Percentiles rank a stretch among this genome's conserved stretches.
These are phyloP conservation scores for Electrophaes corylata DNA, from an alignment of 2,888 invertebrate species.

Conservation along the genomic window DNA sequence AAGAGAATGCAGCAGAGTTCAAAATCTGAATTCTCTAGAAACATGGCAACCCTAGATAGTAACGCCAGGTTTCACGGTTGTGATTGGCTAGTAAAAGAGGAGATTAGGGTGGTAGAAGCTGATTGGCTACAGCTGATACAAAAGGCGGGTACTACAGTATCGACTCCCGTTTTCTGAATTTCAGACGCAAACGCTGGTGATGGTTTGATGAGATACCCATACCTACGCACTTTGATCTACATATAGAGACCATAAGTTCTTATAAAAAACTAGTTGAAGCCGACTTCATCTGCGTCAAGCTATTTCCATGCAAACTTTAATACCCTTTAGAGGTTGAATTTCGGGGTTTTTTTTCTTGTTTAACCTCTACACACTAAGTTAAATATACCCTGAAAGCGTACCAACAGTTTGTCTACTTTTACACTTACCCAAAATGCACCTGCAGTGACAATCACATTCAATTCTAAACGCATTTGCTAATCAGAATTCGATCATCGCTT, in stretches of 20 bases:
- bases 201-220: not conserved
- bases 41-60: slow-evolving; percentile 52
- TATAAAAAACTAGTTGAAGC: too few relatives aligned
- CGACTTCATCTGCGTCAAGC: too few relatives aligned
- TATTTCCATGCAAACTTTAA: too few relatives aligned
- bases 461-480: slow-evolving; percentile 56
- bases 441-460: slow-evolving; percentile 53
- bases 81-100: slow-evolving; percentile 65
- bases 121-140: slow-evolving; percentile 72
- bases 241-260: too few relatives aligned
- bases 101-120: slow-evolving; percentile 52
- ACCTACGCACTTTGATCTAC: not conserved
- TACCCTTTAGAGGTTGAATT: too few relatives aligned
- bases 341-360: too few relatives aligned
- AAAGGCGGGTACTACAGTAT: slow-evolving; percentile 59
- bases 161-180: slow-evolving; percentile 55
- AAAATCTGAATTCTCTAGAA: slow-evolving; percentile 33
- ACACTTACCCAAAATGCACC: slow-evolving; percentile 51
- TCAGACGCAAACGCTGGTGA: slow-evolving; percentile 23
- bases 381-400: too few relatives aligned
- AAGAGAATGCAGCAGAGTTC: not conserved
- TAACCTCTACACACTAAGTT: too few relatives aligned
- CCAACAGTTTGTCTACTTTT: too few relatives aligned
- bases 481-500: slow-evolving; percentile 62
- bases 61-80: slow-evolving; percentile 65